phyloP scores from a whole-genome alignment of 2,888 invertebrate species.

The Bedellia somnulentella region DNA sequence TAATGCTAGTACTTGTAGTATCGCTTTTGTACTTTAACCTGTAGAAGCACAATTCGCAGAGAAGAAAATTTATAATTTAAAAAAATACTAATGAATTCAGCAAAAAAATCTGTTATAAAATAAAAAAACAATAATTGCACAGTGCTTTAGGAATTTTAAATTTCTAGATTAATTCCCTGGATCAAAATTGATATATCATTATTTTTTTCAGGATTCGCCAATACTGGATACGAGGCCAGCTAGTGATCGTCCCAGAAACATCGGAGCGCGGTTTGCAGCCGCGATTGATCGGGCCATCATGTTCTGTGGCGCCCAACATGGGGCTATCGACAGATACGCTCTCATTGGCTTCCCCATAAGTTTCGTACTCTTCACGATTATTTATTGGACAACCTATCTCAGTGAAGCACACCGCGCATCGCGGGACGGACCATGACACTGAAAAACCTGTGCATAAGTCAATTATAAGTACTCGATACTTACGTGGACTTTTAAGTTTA shows the following conservation, averaged over 20 bases:
- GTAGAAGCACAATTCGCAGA: too few species aligned
- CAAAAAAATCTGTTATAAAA: too few species aligned
- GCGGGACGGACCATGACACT: not conserved
- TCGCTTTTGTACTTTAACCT: too few species aligned
- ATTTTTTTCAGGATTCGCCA: constrained; percentile 39
- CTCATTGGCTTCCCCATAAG: constrained; percentile 63
- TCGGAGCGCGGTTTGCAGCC: constrained; percentile 31
- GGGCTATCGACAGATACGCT: constrained; percentile 61
- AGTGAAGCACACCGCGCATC: constrained; percentile 48
- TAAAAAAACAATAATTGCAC: too few species aligned
- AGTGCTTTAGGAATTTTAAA: too few species aligned
- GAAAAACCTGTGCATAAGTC: too few species aligned
- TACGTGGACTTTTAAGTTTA: not conserved
- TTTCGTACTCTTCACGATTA: constrained; percentile 58
- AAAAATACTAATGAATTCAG: too few species aligned
- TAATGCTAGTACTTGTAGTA: too few species aligned
- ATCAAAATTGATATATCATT: too few species aligned
- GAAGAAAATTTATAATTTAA: too few species aligned
- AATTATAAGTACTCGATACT: too few species aligned
- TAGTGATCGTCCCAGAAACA: constrained; percentile 23
- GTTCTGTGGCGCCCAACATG: constrained; percentile 65
- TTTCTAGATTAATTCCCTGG: too few species aligned
- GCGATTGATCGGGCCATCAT: constrained; percentile 56
- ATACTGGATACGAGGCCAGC: constrained; percentile 37
- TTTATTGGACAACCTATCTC: constrained; percentile 65